These are phyloP conservation scores for Drosophila kepulauana DNA, from an alignment of 1,140 invertebrate genomes.

Conservation along the genomic window DNA sequence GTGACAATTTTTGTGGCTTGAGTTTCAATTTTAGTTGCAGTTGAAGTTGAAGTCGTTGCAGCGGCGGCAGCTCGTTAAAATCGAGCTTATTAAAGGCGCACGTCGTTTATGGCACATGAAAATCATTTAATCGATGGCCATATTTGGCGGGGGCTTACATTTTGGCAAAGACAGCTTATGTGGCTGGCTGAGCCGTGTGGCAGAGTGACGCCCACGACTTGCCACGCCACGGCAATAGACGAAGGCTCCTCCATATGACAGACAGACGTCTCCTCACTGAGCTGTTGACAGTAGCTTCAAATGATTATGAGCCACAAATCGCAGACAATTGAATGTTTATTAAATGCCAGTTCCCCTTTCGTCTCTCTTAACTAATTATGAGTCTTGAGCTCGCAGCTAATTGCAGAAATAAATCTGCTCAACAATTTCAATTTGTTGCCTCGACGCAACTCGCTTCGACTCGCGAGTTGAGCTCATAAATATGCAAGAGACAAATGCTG, in stretches of 20 bases:
- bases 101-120: constrained; percentile 82
- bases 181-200: constrained; percentile 16
- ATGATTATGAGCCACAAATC: constrained; percentile 69
- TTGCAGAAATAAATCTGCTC: constrained; percentile 74
- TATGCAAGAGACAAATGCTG: constrained; percentile 58
- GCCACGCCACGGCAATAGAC: constrained; percentile 7
- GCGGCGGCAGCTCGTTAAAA: constrained; percentile 76
- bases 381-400: constrained; percentile 48
- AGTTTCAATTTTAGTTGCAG: constrained; percentile 44
- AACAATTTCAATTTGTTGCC: constrained; percentile 74
- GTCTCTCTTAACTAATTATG: constrained; percentile 58
- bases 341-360: constrained; percentile 33
- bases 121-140: constrained; percentile 81
- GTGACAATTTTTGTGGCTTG: constrained; percentile 67
- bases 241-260: constrained; percentile 50
- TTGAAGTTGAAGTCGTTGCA: constrained; percentile 50
- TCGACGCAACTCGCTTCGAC: not conserved
- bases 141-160: constrained; percentile 65
- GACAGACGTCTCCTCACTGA: constrained; percentile 47
- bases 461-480: constrained; percentile 12
- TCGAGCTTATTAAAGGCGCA: constrained; percentile 76
- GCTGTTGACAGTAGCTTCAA: constrained; percentile 57
- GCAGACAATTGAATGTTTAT: constrained; percentile 51
- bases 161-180: constrained; percentile 52
- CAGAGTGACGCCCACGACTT: constrained; percentile 32